phyloP scores from a whole-genome alignment of 1,140 invertebrate species.

The Heliconius nattereri region DNA sequence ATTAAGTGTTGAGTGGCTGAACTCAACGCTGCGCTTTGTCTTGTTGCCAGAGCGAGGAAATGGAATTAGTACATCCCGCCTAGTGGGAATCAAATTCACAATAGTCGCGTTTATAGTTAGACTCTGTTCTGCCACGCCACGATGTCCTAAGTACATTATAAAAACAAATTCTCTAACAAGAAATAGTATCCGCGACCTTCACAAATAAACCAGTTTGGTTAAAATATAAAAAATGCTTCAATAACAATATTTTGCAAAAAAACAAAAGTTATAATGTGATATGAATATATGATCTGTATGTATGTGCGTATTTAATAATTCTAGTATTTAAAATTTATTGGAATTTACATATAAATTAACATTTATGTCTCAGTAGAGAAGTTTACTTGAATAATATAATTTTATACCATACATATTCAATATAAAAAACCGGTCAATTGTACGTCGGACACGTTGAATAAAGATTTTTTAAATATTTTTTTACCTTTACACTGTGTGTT shows the following conservation, averaged over 20 bases:
- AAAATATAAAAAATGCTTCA: neutral
- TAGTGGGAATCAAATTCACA: too few relatives aligned
- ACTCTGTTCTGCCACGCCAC: neutral
- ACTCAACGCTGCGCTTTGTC: too few relatives aligned
- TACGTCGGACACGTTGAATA: neutral
- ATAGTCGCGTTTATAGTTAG: too few relatives aligned
- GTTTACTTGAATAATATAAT: neutral
- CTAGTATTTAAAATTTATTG: neutral
- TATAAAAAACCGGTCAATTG: neutral
- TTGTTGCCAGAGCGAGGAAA: too few relatives aligned
- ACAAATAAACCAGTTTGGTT: neutral
- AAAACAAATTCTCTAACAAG: neutral
- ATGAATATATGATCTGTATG: neutral
- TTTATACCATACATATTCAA: neutral
- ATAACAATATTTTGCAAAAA: neutral
- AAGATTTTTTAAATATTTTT: neutral
- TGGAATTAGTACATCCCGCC: too few relatives aligned
- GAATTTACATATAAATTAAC: neutral
- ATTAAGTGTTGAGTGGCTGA: too few relatives aligned
- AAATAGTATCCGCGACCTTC: neutral
- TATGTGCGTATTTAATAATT: neutral
- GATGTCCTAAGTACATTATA: neutral
- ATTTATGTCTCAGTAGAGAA: neutral
- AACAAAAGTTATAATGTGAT: neutral
- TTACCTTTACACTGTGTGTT: neutral